These are phyloP conservation scores for Cheirogaleus major DNA, from an alignment of 2,797 vertebrate species.

Conservation along the genomic window DNA sequence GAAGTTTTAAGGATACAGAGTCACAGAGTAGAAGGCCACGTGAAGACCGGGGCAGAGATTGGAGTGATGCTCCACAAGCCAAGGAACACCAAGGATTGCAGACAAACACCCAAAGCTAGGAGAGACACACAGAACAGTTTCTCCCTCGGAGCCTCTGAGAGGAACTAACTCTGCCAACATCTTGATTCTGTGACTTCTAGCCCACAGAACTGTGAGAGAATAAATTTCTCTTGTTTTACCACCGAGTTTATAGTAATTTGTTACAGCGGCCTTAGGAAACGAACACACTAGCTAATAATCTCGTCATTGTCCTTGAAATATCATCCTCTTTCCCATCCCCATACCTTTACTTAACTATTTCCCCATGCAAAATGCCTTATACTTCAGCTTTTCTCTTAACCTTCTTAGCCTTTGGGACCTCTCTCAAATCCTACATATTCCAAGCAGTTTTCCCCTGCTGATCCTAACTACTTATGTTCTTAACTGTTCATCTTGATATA, in stretches of 20 bases:
- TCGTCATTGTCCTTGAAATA: background rate
- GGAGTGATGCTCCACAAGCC: background rate
- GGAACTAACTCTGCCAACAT: background rate
- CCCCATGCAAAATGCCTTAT: background rate
- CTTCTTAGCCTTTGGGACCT: background rate
- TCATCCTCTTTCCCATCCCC: background rate
- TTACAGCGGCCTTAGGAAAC: background rate
- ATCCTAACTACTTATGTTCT: background rate
- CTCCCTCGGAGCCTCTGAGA: background rate
- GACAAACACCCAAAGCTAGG: background rate
- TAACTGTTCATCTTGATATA: background rate
- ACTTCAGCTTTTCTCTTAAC: background rate
- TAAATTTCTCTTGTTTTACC: background rate
- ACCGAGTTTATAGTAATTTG: background rate
- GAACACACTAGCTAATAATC: background rate
- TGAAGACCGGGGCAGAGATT: background rate
- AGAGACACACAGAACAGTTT: background rate
- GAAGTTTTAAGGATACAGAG: background rate
- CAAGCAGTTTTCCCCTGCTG: background rate
- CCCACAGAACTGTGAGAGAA: background rate
- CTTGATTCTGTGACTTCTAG: background rate
- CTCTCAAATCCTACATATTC: background rate
- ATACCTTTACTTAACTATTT: background rate
- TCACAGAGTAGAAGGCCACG: background rate
- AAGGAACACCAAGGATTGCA: background rate